phyloP scores from a whole-genome alignment of 2,113 vertebrate species.

The Panthera uncia region DNA sequence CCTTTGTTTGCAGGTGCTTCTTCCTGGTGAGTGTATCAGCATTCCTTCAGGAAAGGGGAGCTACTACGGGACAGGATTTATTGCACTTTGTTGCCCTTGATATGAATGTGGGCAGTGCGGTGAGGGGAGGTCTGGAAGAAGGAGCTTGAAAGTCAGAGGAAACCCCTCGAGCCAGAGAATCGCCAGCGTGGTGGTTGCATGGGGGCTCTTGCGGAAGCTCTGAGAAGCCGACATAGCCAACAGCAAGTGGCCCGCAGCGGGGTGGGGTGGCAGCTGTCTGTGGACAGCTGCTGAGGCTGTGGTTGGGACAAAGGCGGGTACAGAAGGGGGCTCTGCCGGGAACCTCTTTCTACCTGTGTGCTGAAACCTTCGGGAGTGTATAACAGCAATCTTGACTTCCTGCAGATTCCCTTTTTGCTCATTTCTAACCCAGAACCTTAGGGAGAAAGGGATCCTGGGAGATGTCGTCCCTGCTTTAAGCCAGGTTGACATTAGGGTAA shows the following conservation, averaged over 20 bases:
- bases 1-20: neutral
- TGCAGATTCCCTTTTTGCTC: neutral
- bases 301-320: neutral
- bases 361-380: neutral
- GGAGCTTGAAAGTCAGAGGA: neutral
- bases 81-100: neutral
- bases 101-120: neutral
- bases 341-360: neutral
- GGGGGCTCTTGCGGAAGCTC: neutral
- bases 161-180: neutral
- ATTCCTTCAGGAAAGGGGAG: neutral
- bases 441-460: neutral
- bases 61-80: neutral
- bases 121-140: neutral
- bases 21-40: neutral
- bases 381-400: neutral
- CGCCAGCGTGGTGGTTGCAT: rapidly evolving
- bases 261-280: too few relatives aligned
- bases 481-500: neutral
- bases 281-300: neutral
- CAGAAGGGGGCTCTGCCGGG: neutral
- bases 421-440: neutral
- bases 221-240: neutral
- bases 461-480: neutral
- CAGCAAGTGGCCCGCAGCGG: neutral